Base-by-base conservation (phyloP, 2,113 vertebrate genomes). In the Pholis gunnellus region DNA sequence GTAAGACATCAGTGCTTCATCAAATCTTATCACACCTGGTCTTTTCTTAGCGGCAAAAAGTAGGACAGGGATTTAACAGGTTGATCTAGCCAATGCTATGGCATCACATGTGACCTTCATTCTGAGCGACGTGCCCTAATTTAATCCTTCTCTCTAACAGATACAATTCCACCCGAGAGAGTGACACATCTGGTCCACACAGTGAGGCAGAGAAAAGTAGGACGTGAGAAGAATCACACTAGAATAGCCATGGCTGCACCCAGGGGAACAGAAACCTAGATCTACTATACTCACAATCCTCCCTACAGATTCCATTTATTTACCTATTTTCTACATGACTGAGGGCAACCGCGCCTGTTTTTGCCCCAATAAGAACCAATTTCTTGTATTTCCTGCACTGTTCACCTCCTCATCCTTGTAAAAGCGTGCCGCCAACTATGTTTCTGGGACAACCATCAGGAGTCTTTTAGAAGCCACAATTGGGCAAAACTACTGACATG, bases 261-360 rank as follows among this genome's bases (percentile, higher is more conserved):
- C 64, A 31, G n/a, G 68, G 46, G 14, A 63, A 36, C 60, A 67
- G 31, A 15, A 60, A 79, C 60, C 59, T 74, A 69, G 13, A 52
- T 59, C 18, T 71, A 46, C 60, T 29, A 68, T 4, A 57, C 29
- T 66, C 44, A 76, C 6, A 87, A 72, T 67, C 70, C 61, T 36
- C 78, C 74, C 54, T 34, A 74, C 59, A 68, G 64, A 71, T 71
- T 83, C 17, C 22, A 70, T 78, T 63, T 63, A 74, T 71, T 59
- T 68, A 73, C 59, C 11, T n/a, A 48, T 56, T 86, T 84, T 77
- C 72, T 74, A n/a, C n/a, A 20, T 72, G 57, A 57, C 78, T 70
- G 52, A 20, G 1, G 52, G 75, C 38, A 50, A 44, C 25, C 52
- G 61, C 0, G 1, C 29, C 34, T 22, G 11, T 11, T 79, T 81